Conservation (phyloP, 2,888 invertebrate species). For the Drosophila formosana region DNA sequence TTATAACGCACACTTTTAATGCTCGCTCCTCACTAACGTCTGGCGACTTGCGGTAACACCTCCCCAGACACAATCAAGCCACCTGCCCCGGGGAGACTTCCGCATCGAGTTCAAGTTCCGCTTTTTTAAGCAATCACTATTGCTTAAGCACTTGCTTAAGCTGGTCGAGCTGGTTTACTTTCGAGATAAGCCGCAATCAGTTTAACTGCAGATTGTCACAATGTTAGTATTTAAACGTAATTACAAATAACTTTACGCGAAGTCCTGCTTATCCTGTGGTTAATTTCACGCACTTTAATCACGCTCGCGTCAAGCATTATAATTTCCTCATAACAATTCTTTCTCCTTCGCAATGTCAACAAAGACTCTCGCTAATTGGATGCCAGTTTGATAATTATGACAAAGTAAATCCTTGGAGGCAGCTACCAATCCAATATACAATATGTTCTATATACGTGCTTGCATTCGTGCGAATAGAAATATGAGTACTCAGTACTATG, state of each 20-base stretch:
- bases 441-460: neutral
- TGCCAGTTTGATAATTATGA: constrained; percentile 65
- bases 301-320: neutral
- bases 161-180: constrained; percentile 7
- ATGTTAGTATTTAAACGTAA: neutral
- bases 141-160: constrained; percentile 6
- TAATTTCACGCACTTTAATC: neutral
- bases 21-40: constrained; percentile 35
- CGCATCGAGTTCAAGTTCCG: constrained; percentile 48
- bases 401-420: constrained; percentile 19
- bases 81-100: constrained; percentile 18
- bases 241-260: neutral
- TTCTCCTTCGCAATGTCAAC: constrained; percentile 32
- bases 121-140: constrained; percentile 1
- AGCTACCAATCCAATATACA: constrained; percentile 29
- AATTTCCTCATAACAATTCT: constrained; percentile 3
- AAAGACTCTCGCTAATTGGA: constrained; percentile 69
- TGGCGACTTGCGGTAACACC: constrained; percentile 56
- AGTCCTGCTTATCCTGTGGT: neutral
- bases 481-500: constrained; percentile 37
- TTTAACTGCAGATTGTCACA: neutral
- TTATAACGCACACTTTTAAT: constrained; percentile 3
- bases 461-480: neutral
- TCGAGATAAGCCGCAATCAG: constrained; percentile 20
- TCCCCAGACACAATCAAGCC: constrained; percentile 36